Percentiles rank a stretch among this genome's conserved stretches.
Conservation (phyloP, 2,113 vertebrate species). For the Neogobius melanostomus region DNA sequence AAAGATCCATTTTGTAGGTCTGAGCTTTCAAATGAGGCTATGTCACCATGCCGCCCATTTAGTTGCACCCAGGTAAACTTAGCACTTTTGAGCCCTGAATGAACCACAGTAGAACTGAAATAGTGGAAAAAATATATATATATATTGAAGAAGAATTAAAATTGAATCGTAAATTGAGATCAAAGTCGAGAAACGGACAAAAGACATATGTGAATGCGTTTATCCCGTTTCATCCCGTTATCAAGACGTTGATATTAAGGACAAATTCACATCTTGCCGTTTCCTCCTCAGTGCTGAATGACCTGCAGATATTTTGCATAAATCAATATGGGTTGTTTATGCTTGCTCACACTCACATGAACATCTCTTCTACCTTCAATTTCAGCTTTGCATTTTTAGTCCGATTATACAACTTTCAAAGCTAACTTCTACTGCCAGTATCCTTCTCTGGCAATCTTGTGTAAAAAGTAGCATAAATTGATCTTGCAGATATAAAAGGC, state of each 20-base stretch:
- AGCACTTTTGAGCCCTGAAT: too few relatives aligned
- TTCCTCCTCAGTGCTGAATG: constrained; percentile 2
- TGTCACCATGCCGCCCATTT: too few relatives aligned
- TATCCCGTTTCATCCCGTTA: background rate
- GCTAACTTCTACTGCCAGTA: background rate
- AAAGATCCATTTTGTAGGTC: too few relatives aligned
- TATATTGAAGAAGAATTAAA: too few relatives aligned
- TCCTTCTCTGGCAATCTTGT: background rate
- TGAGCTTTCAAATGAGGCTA: too few relatives aligned
- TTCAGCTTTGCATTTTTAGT: background rate
- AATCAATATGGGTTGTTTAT: constrained; percentile 9
- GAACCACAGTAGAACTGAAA: too few relatives aligned
- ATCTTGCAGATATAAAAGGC: background rate
- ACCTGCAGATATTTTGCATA: constrained; percentile 1
- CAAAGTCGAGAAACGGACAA: too few relatives aligned
- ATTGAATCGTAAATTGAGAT: too few relatives aligned
- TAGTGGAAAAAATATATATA: too few relatives aligned
- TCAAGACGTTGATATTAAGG: background rate
- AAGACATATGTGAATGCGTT: background rate
- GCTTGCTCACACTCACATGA: constrained; percentile 1
- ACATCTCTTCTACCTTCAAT: background rate
- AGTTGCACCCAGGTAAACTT: too few relatives aligned
- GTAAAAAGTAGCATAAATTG: background rate
- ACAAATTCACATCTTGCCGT: background rate
- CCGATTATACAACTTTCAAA: background rate